Base-by-base conservation (phyloP, 2,113 vertebrate species). In the Xyliphius kryptos region DNA sequence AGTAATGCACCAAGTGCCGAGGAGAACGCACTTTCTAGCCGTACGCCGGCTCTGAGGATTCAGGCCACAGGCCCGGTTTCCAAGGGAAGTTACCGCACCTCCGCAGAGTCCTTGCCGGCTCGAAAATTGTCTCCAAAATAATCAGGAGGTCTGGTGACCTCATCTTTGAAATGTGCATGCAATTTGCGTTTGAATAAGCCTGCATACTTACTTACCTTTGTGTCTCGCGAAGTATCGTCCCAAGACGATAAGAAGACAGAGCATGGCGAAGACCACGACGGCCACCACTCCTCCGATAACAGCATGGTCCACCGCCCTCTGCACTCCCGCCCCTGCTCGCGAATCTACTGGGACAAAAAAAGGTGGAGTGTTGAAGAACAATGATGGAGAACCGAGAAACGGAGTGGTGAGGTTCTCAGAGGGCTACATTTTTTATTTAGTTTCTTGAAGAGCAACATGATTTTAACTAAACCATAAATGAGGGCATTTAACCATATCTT, bases 211-310 rank as follows among this genome's bases (percentile, higher is more conserved):
- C 79, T 85, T 87, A 98, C 96, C 96, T 98, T 99, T 99, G 89
- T 98, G 96, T 87, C 96, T 94, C 69, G 96, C 96, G 69, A 99
- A 97, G 72, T 99, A 99, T 70, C 96, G 94, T 22, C 96, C 95
- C 81, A 99, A 79, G 68, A 99, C 86, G 77, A 98, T 99, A 81
- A 99, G 95, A 82, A 98, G 88, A 81, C 96, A 99, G 68, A 99
- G 91, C 92, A 98, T 94, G 5, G 94, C 96, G 1, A 99, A 99
- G 73, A 99, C 95, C 20, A 99, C 96, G 70, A 99, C 96, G 0
- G 96, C 96, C 70, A 99, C 96, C 36, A 99, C 94, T 0, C 96
- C 96, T 0, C 96, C 96, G 0, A 99, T 96, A 77, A 99, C 95
- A 0, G 96, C 96, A 2, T 98, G 95, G 81, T 99, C 96, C 86